Evolutionary conservation across 1,140 invertebrate species (phyloP).

Genomic region (Procambarus clarkii): DNA sequence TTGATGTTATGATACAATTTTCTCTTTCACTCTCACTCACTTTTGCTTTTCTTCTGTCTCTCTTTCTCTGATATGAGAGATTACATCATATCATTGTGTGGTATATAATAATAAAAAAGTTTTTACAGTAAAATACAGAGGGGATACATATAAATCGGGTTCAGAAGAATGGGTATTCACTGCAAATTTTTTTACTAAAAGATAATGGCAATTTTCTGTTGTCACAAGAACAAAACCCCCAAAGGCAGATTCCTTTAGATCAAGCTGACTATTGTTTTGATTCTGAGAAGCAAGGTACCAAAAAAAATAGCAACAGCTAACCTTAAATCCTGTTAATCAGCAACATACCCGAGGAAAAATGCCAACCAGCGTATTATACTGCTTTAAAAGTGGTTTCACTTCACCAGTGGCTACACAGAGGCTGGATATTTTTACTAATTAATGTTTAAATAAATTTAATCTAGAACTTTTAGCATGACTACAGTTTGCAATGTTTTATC

Average conservation of each 20-base stretch:
- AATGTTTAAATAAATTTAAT: not conserved
- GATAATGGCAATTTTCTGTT: not conserved
- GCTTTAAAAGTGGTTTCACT: not conserved
- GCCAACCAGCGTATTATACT: not conserved
- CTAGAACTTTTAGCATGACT: not conserved
- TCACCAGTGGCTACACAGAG: not conserved
- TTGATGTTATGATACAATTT: no score
- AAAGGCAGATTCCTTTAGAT: slow-evolving; percentile 16
- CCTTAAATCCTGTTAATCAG: slow-evolving; percentile 18
- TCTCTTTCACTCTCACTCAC: no score
- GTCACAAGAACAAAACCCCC: not conserved
- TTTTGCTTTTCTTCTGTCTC: no score
- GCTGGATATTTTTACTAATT: not conserved
- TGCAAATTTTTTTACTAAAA: not conserved
- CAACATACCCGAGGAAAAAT: not conserved
- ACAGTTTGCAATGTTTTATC: not conserved
- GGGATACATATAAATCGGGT: not conserved
- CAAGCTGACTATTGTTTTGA: slow-evolving; percentile 29
- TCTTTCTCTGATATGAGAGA: no score
- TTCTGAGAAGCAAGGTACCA: slow-evolving; percentile 29
- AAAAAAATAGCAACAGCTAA: slow-evolving; percentile 18
- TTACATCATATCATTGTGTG: no score
- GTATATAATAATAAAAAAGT: no score
- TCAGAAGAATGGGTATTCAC: not conserved
- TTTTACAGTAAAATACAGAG: no score